These are phyloP conservation scores for Chiridota heheva DNA, from an alignment of 35 echinoderm and acorn worm genomes.

Conservation along the genomic window DNA sequence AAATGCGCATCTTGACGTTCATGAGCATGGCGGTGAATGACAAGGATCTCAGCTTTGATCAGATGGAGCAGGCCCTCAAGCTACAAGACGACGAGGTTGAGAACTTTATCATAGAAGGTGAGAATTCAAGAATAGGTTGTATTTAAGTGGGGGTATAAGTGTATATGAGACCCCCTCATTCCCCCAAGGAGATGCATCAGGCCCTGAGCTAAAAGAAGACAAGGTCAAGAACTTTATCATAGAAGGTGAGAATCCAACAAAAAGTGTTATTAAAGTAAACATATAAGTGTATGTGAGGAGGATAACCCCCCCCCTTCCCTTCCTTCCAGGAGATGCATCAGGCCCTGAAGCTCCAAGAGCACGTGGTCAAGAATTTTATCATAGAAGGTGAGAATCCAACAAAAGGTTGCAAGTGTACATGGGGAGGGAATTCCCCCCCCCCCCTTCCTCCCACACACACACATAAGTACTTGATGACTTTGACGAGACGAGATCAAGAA, in stretches of 20 bases:
- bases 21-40: slow-evolving; percentile 83
- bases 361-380: slow-evolving; percentile 82
- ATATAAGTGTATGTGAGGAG: too few species aligned
- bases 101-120: slow-evolving; percentile 90
- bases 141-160: background rate
- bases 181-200: slow-evolving; percentile 60
- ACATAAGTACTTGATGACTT: too few species aligned
- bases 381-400: slow-evolving; percentile 66
- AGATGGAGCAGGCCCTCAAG: slow-evolving; percentile 64
- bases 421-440: too few species aligned
- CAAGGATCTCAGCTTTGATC: slow-evolving; percentile 76
- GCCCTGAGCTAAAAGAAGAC: slow-evolving; percentile 60
- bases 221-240: slow-evolving; percentile 91
- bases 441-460: too few species aligned
- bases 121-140: background rate
- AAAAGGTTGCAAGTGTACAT: too few species aligned
- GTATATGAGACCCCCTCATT: too few species aligned
- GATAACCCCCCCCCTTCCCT: too few species aligned
- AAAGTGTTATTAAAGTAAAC: background rate
- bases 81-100: slow-evolving; percentile 72
- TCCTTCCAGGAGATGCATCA: slow-evolving; percentile 66
- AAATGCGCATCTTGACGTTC: slow-evolving; percentile 94
- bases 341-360: slow-evolving; percentile 55
- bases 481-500: slow-evolving; percentile 76
- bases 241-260: slow-evolving; percentile 46